Base-by-base conservation (phyloP, 2,888 invertebrate genomes). In the Scrobipalpa atriplicella region DNA sequence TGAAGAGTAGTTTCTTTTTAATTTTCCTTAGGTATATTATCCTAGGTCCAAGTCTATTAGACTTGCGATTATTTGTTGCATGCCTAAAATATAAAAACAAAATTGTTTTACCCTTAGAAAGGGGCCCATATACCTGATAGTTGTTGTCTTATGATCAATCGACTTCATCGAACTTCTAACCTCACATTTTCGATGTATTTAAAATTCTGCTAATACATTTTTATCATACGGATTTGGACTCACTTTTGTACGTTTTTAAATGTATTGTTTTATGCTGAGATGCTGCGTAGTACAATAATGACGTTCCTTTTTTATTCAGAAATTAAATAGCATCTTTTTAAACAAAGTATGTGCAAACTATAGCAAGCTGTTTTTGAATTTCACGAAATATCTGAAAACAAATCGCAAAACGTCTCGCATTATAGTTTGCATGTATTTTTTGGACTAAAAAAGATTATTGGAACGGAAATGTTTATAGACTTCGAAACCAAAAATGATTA, bases 401-500 rank as follows among this genome's bases (percentile, higher is more conserved):
- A n/a, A 47, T 6, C 5, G 1, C 2, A 47, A 8, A 16, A 47
- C 10, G 7, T 8, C 47, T 47, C n/a, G n/a, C 47, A 16, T n/a
- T 47, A 47, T 16, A 47, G 16, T 47, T n/a, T 47, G 47, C n/a
- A 47, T 10, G 47, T 47, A 47, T 47, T 47, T 47, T 47, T 47
- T 47, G 47, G n/a, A 47, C 47, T 7, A 5, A n/a, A 16, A 7
- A 2, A 16, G 0, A 21, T 88, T 87, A 87, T 88, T 86, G 83
- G 84, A 87, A 18, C 76, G 74, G 81, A 29, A 81, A 76, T 84
- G 77, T 85, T 85, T 85, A 82, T 88, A 84, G 84, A 85, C 80
- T 82, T 82, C 81, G 76, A 85, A 88, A 89, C 90, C 89, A 90
- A 90, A 90, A 87, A 87, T 77, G 75, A 81, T 84, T 82, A 65